A percentile compares a stretch with the other conserved stretches of the same genome.
Evolutionary conservation across 2,797 vertebrate genomes (phyloP).

Genomic region (Agapornis canus): DNA sequence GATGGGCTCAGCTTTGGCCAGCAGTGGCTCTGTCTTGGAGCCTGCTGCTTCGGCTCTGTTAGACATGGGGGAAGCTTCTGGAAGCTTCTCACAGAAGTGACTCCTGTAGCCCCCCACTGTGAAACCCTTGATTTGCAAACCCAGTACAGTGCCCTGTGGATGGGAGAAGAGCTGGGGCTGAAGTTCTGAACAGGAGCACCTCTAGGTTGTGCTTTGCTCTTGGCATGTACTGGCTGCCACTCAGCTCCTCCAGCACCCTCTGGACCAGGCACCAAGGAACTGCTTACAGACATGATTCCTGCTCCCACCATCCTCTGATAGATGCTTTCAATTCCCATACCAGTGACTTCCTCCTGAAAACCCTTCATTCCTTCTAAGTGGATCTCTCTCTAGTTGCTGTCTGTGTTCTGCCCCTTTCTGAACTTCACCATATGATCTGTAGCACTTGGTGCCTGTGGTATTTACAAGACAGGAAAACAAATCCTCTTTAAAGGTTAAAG

Average conservation of each 20-base stretch:
- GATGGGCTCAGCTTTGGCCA: neutral
- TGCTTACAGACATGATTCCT: neutral
- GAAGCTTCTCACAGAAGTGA: neutral
- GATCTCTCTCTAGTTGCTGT: neutral
- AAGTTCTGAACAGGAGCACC: neutral
- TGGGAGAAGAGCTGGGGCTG: neutral
- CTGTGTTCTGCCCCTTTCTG: neutral
- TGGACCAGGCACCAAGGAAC: neutral
- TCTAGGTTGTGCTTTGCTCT: neutral
- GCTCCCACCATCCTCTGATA: neutral
- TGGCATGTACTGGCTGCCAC: neutral
- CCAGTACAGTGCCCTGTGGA: neutral
- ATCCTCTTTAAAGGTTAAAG: neutral
- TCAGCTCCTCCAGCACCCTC: rapidly evolving
- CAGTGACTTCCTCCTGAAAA: neutral
- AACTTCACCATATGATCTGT: rapidly evolving
- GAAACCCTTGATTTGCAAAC: neutral
- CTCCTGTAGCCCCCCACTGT: neutral
- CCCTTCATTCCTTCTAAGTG: neutral
- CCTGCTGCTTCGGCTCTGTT: too few species aligned
- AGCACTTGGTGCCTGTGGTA: neutral
- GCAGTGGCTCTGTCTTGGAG: too few species aligned
- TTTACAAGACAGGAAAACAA: neutral
- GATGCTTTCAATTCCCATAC: neutral
- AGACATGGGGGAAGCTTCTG: too few species aligned